A percentile compares a stretch with the other conserved stretches of the same genome.
phyloP scores from a whole-genome alignment of 2,113 vertebrate genomes.

The Platysteira castanea region DNA sequence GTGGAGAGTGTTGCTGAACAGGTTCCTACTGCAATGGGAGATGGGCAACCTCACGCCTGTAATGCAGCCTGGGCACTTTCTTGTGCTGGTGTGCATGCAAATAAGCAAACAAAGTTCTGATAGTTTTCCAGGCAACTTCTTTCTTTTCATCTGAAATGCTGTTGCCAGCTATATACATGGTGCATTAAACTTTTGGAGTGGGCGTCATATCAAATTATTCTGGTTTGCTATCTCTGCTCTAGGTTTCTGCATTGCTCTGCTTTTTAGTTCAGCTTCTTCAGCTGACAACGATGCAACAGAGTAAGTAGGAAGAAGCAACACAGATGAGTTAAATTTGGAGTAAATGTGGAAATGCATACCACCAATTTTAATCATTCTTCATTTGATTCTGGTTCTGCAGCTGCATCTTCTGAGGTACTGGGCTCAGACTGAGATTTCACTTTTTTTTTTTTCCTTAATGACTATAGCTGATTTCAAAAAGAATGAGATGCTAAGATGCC shows the following conservation, averaged over 20 bases:
- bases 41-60: background rate
- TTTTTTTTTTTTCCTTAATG: background rate
- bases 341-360: background rate
- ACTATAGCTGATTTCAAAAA: background rate
- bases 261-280: background rate
- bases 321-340: background rate
- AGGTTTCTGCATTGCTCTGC: background rate
- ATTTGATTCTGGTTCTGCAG: background rate
- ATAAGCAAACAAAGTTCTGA: background rate
- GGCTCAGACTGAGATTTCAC: background rate
- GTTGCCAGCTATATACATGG: background rate
- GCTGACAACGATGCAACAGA: background rate
- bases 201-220: background rate
- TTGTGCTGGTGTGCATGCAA: background rate
- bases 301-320: background rate
- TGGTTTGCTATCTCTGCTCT: background rate
- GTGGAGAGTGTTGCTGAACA: background rate
- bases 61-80: background rate
- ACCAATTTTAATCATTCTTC: background rate
- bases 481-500: background rate
- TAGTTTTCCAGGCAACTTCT: background rate
- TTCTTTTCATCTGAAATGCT: background rate
- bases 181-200: background rate
- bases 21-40: background rate
- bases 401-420: background rate